Evolutionary conservation across 1,140 invertebrate species (phyloP).

Genomic region (Ceratitis capitata): DNA sequence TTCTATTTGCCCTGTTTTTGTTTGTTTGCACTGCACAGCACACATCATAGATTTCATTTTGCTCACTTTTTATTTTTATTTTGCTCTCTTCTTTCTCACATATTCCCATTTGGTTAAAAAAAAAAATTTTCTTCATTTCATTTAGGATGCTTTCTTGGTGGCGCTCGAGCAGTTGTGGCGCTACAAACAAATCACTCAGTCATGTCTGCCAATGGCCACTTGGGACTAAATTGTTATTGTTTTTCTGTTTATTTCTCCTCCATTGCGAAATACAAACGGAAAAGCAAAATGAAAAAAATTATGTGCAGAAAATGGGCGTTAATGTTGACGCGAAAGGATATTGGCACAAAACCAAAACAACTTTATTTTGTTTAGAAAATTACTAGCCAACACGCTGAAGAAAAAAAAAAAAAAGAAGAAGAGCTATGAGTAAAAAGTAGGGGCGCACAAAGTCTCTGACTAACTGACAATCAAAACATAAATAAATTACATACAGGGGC

Average conservation of each 20-base stretch:
- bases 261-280: background rate
- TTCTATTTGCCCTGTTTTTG: background rate
- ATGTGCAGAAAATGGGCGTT: background rate
- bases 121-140: background rate
- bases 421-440: background rate
- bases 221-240: background rate
- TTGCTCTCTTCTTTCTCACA: no score
- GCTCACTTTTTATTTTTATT: background rate
- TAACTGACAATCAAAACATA: background rate
- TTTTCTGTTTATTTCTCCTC: background rate
- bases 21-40: background rate
- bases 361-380: background rate
- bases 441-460: background rate
- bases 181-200: background rate
- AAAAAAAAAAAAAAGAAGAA: background rate
- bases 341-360: background rate
- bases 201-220: slow-evolving; percentile 15
- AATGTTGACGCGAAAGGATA: background rate
- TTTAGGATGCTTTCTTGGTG: background rate
- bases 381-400: background rate
- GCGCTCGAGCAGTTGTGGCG: background rate
- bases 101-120: background rate
- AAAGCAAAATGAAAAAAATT: background rate
- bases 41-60: background rate
- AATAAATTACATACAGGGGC: slow-evolving; percentile 15